These are phyloP conservation scores for Bettongia penicillata DNA, from an alignment of 2,113 vertebrate species.

Conservation along the genomic window DNA sequence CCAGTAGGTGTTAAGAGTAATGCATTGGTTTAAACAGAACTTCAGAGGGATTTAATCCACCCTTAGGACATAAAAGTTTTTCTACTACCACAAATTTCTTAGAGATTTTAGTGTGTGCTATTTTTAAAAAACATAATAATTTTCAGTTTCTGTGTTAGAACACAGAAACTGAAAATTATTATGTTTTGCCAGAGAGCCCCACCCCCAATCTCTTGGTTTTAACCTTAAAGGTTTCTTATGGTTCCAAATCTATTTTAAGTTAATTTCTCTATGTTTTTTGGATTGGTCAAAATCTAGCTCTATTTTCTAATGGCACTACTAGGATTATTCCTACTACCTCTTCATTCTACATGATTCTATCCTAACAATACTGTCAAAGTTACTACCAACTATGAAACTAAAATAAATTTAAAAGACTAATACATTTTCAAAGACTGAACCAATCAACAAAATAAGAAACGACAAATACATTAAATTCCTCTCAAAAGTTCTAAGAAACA, in stretches of 20 bases:
- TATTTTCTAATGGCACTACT: not conserved
- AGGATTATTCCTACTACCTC: not conserved
- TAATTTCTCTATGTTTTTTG: conserved; percentile 43
- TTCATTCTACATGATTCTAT: not conserved
- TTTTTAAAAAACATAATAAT: conserved; percentile 46
- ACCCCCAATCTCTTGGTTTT: conserved; percentile 6
- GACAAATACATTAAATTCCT: not conserved
- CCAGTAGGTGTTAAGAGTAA: not conserved
- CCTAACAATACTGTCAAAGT: conserved; percentile 42
- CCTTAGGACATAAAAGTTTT: conserved; percentile 48
- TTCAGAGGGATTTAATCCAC: conserved; percentile 39
- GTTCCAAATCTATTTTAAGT: conserved; percentile 10
- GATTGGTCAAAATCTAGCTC: conserved; percentile 32
- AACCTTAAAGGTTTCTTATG: conserved; percentile 27
- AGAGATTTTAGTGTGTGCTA: not conserved
- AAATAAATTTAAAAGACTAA: conserved; percentile 6
- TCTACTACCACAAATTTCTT: conserved; percentile 9
- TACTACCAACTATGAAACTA: conserved; percentile 32
- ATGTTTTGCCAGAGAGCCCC: conserved; percentile 4
- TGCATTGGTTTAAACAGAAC: conserved; percentile 8
- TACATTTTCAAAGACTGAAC: conserved; percentile 34
- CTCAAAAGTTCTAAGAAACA: conserved; percentile 49
- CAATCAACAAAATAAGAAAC: not conserved
- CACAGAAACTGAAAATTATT: too few relatives aligned
- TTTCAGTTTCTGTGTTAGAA: conserved; percentile 24